These are phyloP conservation scores for Phrynocephalus versicolor DNA, from an alignment of 2,113 vertebrate genomes.

Conservation along the genomic window DNA sequence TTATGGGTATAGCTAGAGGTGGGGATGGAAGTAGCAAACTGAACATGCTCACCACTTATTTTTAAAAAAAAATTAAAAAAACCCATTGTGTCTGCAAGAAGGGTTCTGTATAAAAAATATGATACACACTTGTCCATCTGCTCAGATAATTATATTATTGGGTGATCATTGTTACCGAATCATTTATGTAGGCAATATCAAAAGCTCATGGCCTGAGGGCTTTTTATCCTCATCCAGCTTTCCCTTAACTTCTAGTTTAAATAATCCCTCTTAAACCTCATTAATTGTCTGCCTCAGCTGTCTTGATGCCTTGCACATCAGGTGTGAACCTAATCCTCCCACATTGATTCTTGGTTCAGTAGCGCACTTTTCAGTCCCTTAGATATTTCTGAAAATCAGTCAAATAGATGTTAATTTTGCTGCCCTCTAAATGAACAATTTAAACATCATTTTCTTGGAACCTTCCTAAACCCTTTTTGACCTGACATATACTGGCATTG, in stretches of 20 bases:
- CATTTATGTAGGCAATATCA: constrained; percentile 21
- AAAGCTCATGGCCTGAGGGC: not conserved
- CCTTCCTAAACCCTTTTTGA: not conserved
- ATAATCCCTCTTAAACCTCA: constrained; percentile 27
- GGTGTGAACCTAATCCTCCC: constrained; percentile 1
- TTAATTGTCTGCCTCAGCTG: constrained; percentile 27
- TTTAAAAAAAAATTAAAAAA: not conserved
- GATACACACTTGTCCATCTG: not conserved
- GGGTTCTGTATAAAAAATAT: not conserved
- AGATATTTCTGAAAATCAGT: constrained; percentile 1
- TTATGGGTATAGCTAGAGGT: no score
- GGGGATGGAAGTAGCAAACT: not conserved
- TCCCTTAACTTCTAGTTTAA: not conserved
- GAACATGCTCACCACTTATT: not conserved
- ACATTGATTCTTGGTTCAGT: not conserved
- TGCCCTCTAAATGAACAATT: constrained; percentile 5
- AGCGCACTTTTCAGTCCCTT: not conserved
- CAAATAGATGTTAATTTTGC: constrained; percentile 6
- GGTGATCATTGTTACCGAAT: constrained; percentile 8
- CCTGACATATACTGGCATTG: not conserved
- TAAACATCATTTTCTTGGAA: not conserved
- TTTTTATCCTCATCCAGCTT: constrained; percentile 6
- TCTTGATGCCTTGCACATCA: constrained; percentile 8
- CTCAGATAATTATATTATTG: not conserved
- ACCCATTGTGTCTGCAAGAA: not conserved